Evolutionary conservation across 2,113 vertebrate genomes (phyloP), one percentile per base, ranked within the genome.

Genomic region (Embiotoca jacksoni): DNA sequence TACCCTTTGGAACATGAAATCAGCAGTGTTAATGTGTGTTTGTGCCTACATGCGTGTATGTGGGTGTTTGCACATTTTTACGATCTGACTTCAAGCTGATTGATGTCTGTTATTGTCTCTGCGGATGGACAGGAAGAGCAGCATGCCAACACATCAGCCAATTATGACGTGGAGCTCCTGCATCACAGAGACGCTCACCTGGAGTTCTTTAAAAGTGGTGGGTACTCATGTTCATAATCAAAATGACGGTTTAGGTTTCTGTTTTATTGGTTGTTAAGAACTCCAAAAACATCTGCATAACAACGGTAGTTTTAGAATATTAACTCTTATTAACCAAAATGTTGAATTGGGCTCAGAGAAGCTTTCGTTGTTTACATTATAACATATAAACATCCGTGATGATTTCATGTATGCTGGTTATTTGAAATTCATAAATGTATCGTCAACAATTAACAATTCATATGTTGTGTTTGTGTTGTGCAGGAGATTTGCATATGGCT

Each of bases 111-210:
- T 61, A 15, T 55, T 85, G 31, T 89, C 23, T 88, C 44, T 87
- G 91, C 75, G 90, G 80, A 36, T 84, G 89, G 92, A 61, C 96
- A 99, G 98, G 98, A 99, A 93, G 98, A 99, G 83, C 98, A 99
- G 46, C 98, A 99, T 54, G 98, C 98, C 70, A 99, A 99, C 90
- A 99, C 98, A 11, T 99, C 98, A 3, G 98, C 98, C 74, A 99
- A 99, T 91, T 99, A 99, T 1, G 98, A 99, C 60, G 98, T 99
- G 9, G 98, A 99, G 73, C 95, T 99, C 1, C 96, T 99, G 85
- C 98, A 99, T 92, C 98, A 99, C 93, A 96, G 95, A 88, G 98
- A 99, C 52, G 98, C 98, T 30, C 98, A 99, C 0, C 92, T 98
- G 75, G 98, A 99, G 87, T 98, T 99, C 89, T 92, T 97, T 49